A percentile compares a stretch with the other conserved stretches of the same genome.
Evolutionary conservation across 2,113 vertebrate species (phyloP).

Genomic region (Ramphastos sulfuratus): DNA sequence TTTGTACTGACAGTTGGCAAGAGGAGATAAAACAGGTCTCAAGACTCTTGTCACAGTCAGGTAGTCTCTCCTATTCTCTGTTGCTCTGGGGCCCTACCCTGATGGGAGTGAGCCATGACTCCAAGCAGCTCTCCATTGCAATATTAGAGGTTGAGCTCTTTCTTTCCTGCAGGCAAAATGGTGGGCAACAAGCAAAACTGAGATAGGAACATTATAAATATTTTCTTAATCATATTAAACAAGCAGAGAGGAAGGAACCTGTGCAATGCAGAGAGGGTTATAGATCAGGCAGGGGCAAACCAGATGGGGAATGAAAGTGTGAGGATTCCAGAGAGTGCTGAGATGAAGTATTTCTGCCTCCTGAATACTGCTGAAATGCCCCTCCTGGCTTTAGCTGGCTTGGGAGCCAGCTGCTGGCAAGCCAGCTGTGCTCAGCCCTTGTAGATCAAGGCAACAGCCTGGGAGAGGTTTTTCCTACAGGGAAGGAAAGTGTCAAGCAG

Average conservation of each 20-base stretch:
- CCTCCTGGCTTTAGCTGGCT: too few species aligned
- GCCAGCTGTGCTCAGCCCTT: neutral
- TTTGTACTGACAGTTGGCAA: neutral
- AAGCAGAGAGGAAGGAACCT: neutral
- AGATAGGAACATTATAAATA: neutral
- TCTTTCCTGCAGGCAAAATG: neutral
- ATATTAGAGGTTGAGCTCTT: neutral
- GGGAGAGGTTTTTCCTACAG: neutral
- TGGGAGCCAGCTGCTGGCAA: too few species aligned
- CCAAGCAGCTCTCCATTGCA: accelerated
- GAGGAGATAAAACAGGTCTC: neutral
- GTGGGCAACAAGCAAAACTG: neutral
- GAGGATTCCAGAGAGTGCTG: neutral
- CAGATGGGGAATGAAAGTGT: neutral
- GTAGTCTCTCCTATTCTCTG: neutral
- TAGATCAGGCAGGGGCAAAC: neutral
- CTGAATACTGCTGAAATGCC: neutral
- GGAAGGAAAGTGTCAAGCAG: neutral
- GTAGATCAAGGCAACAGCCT: accelerated
- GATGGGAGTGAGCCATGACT: neutral
- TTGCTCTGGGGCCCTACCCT: neutral
- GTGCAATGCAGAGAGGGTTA: neutral
- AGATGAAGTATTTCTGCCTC: neutral
- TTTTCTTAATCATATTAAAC: neutral
- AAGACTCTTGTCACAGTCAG: neutral